These are phyloP conservation scores for Drosophila tani DNA, from an alignment of 1,140 invertebrate genomes.

Conservation along the genomic window DNA sequence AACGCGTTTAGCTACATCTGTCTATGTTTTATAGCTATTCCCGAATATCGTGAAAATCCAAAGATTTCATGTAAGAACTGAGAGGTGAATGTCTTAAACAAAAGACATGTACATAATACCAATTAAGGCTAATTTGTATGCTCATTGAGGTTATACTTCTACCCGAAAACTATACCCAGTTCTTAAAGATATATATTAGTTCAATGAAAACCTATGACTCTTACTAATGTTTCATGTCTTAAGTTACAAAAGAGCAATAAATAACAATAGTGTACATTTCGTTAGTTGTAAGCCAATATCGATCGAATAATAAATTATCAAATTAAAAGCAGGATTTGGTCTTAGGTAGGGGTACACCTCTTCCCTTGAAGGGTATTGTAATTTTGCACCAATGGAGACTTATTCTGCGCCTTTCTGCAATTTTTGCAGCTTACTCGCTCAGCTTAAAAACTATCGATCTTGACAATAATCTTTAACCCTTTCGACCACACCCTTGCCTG, in stretches of 20 bases:
- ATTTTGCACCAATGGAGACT: no score
- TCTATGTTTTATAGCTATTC: constrained; percentile 36
- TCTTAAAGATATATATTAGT: constrained; percentile 52
- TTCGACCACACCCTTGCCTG: neutral
- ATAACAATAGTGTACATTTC: constrained; percentile 51
- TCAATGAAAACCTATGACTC: constrained; percentile 44
- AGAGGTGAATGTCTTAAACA: constrained; percentile 7
- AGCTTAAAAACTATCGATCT: no score
- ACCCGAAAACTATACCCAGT: constrained; percentile 41
- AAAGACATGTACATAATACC: constrained; percentile 66
- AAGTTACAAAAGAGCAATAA: constrained; percentile 21
- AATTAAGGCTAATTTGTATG: constrained; percentile 73
- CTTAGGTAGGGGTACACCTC: no score
- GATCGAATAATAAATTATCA: constrained; percentile 55
- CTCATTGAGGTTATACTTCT: constrained; percentile 79
- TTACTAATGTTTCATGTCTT: constrained; percentile 45
- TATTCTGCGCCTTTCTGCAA: no score
- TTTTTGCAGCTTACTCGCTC: no score
- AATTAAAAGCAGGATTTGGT: constrained; percentile 17
- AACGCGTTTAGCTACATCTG: constrained; percentile 16
- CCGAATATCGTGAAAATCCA: constrained; percentile 10
- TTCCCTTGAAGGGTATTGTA: no score
- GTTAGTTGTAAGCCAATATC: constrained; percentile 42
- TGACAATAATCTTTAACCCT: no score
- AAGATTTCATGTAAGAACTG: constrained; percentile 23